Evolutionary conservation across 2,888 invertebrate species (phyloP).

Genomic region (Eupelmus urozonus): DNA sequence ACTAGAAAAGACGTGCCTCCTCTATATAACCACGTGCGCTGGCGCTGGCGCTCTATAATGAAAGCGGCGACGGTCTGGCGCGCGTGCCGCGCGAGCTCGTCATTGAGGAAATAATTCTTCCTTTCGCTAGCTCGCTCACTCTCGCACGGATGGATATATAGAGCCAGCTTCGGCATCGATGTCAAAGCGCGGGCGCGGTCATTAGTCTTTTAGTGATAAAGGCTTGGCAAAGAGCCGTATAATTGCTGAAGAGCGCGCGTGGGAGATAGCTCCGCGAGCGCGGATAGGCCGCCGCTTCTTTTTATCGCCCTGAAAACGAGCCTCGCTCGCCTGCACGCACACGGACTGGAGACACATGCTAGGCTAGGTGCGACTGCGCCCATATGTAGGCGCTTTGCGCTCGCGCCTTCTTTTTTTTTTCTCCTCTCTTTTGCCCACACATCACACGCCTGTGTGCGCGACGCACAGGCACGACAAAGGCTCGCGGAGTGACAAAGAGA

Average conservation of each 20-base stretch:
- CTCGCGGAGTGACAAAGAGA: not conserved
- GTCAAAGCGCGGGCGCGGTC: conserved; percentile 52
- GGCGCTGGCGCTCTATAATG: conserved; percentile 2
- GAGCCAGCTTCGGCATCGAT: conserved; percentile 30
- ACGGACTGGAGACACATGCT: not conserved
- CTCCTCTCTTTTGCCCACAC: not conserved
- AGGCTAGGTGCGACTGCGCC: conserved; percentile 35
- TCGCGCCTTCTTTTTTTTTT: conserved; percentile 2
- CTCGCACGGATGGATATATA: not conserved
- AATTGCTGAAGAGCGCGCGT: conserved; percentile 46
- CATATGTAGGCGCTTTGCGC: conserved; percentile 21
- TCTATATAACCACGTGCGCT: not conserved
- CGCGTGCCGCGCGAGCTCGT: conserved; percentile 23
- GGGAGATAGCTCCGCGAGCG: conserved; percentile 20
- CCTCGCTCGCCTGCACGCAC: not conserved
- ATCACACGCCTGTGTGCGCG: not conserved
- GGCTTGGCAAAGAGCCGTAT: conserved; percentile 52
- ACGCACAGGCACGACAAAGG: conserved; percentile 11
- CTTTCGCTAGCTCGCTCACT: not conserved
- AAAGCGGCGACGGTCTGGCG: conserved; percentile 42
- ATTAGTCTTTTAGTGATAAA: conserved; percentile 58
- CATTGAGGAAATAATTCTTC: conserved; percentile 45
- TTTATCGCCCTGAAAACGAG: conserved; percentile 62
- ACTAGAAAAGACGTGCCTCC: not conserved
- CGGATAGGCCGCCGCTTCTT: conserved; percentile 56